These are phyloP conservation scores for Pantherophis alleghaniensis DNA, from an alignment of 2,797 vertebrate genomes.

Conservation along the genomic window DNA sequence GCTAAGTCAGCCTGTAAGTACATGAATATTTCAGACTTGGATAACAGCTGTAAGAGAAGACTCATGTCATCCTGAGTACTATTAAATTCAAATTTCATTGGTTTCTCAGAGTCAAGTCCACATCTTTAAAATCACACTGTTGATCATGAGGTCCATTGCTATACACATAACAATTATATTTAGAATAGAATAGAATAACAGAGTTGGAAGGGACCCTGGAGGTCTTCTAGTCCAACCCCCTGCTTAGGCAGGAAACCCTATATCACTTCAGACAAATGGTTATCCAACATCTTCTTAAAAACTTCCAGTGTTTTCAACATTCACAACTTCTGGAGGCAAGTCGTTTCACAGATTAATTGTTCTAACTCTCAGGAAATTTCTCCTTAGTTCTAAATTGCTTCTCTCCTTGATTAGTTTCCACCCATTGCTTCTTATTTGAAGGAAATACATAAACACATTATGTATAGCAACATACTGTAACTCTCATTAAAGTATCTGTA, in stretches of 20 bases:
- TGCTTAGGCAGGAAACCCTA: too few species aligned
- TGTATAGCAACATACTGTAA: background rate
- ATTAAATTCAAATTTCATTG: background rate
- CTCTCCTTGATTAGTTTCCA: too few species aligned
- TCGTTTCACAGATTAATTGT: too few species aligned
- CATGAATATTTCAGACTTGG: background rate
- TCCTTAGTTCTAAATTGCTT: too few species aligned
- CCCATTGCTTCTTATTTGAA: background rate
- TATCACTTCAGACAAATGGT: too few species aligned
- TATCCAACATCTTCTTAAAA: too few species aligned
- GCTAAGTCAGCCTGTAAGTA: conserved; percentile 84
- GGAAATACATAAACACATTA: background rate
- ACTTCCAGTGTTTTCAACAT: too few species aligned
- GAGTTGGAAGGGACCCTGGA: too few species aligned
- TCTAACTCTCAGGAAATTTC: too few species aligned
- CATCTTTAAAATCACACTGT: background rate
- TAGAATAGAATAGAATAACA: too few species aligned
- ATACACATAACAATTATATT: background rate
- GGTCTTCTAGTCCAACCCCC: too few species aligned
- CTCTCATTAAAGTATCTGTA: background rate
- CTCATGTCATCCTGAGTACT: background rate
- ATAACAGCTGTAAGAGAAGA: background rate
- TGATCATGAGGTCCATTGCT: background rate
- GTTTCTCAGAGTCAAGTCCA: background rate
- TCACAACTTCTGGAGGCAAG: too few species aligned